phyloP scores from a whole-genome alignment of 2,888 invertebrate genomes.

The Nemurella pictetii region DNA sequence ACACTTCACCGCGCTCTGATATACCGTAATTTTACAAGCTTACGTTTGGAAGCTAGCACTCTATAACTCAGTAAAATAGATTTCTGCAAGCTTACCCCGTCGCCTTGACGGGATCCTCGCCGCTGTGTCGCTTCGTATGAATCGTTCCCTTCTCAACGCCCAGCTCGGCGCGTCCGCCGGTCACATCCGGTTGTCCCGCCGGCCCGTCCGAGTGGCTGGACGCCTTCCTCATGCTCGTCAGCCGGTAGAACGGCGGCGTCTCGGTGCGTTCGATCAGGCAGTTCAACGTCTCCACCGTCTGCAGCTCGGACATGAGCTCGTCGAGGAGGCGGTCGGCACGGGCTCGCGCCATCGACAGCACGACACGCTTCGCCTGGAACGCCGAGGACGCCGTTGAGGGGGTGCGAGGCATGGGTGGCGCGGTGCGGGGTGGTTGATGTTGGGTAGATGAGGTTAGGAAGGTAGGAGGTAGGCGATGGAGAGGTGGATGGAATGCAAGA shows the following conservation, averaged over 20 bases:
- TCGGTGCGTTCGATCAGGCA: conserved; percentile 96
- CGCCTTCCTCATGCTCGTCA: conserved; percentile 89
- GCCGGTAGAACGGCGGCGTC: conserved; percentile 95
- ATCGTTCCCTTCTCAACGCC: conserved; percentile 92
- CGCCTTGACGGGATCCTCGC: conserved; percentile 82
- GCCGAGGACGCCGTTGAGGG: too few species aligned
- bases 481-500: too few species aligned
- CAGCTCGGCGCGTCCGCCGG: conserved; percentile 55
- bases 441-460: too few species aligned
- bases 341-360: conserved; percentile 88
- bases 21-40: too few species aligned
- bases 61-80: too few species aligned
- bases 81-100: conserved; percentile 67
- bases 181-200: conserved; percentile 51
- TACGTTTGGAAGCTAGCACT: too few species aligned
- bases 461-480: too few species aligned
- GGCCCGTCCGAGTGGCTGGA: conserved; percentile 75
- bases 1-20: too few species aligned
- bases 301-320: conserved; percentile 96
- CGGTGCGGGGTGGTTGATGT: too few species aligned
- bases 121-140: conserved; percentile 92
- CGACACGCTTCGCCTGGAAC: conserved; percentile 88
- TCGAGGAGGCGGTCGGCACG: conserved; percentile 91
- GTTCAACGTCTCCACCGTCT: conserved; percentile 95
- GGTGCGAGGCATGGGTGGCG: too few species aligned